Evolutionary conservation across 2,797 vertebrate species (phyloP).

Genomic region (Pangasius mekongensis): DNA sequence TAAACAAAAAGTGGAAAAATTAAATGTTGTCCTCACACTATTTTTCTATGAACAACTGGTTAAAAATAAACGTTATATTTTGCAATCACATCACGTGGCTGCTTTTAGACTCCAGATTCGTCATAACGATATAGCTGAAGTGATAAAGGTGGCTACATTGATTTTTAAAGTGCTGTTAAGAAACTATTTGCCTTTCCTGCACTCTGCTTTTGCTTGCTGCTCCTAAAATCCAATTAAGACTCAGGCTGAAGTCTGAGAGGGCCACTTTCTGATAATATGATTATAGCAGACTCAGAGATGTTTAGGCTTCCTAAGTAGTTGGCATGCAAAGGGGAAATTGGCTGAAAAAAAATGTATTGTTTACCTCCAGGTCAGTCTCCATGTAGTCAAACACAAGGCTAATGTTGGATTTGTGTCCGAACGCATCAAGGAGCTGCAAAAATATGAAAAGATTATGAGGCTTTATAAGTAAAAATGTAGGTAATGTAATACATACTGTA

Average conservation of each 20-base stretch:
- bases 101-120: constrained; percentile 8
- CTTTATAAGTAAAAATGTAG: background rate
- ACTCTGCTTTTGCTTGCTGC: constrained; percentile 18
- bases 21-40: background rate
- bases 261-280: constrained; percentile 7
- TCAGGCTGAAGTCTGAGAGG: background rate
- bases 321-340: background rate
- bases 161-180: constrained; percentile 45
- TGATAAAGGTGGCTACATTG: constrained; percentile 27
- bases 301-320: constrained; percentile 4
- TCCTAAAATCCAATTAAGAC: constrained; percentile 37
- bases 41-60: background rate
- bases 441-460: constrained; percentile 3
- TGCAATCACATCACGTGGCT: background rate
- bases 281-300: background rate
- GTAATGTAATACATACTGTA: background rate
- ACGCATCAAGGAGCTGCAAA: constrained; percentile 91
- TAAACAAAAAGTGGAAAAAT: background rate
- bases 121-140: constrained; percentile 9
- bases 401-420: constrained; percentile 98
- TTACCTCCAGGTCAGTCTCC: constrained; percentile 98
- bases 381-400: constrained; percentile 98
- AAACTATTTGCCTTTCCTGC: constrained; percentile 12
- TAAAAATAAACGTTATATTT: constrained; percentile 5
- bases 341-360: background rate